phyloP scores from a whole-genome alignment of 2,888 invertebrate species.

The Scrobipalpa atriplicella region DNA sequence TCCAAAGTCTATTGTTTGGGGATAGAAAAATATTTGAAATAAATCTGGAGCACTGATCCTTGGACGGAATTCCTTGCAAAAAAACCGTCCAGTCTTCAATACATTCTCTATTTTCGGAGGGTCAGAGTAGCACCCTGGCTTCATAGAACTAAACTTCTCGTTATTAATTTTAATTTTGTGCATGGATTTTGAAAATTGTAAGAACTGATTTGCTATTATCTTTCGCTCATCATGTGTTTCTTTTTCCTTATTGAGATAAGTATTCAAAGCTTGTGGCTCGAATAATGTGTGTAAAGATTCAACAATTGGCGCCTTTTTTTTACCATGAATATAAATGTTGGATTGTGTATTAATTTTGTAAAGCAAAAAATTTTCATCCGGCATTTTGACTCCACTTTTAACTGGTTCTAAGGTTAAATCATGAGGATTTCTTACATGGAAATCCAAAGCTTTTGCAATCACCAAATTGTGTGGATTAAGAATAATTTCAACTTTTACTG shows the following conservation, averaged over 20 bases:
- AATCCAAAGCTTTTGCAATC: conserved; percentile 50
- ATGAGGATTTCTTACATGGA: conserved; percentile 62
- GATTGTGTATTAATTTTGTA: conserved; percentile 54
- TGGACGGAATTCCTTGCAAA: conserved; percentile 50
- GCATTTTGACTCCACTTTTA: conserved; percentile 30
- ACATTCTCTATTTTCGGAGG: not conserved
- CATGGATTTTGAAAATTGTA: conserved; percentile 49
- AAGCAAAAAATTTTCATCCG: conserved; percentile 51
- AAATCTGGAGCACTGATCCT: conserved; percentile 54
- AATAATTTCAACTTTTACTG: conserved; percentile 52
- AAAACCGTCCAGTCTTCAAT: conserved; percentile 31
- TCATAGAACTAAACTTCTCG: not conserved
- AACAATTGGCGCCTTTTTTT: conserved; percentile 41
- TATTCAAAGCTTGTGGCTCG: conserved; percentile 55
- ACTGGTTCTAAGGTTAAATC: conserved; percentile 39
- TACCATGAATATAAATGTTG: conserved; percentile 53
- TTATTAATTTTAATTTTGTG: not conserved
- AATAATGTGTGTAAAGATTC: conserved; percentile 67
- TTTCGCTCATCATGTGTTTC: conserved; percentile 44
- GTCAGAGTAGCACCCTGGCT: not conserved
- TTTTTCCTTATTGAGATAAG: conserved; percentile 57
- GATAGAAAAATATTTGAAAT: conserved; percentile 57
- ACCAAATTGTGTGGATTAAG: conserved; percentile 60
- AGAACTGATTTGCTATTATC: conserved; percentile 47
- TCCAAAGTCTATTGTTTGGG: conserved; percentile 63